Conservation (phyloP, 2,888 invertebrate species). For the Drosophila hamatofila region DNA sequence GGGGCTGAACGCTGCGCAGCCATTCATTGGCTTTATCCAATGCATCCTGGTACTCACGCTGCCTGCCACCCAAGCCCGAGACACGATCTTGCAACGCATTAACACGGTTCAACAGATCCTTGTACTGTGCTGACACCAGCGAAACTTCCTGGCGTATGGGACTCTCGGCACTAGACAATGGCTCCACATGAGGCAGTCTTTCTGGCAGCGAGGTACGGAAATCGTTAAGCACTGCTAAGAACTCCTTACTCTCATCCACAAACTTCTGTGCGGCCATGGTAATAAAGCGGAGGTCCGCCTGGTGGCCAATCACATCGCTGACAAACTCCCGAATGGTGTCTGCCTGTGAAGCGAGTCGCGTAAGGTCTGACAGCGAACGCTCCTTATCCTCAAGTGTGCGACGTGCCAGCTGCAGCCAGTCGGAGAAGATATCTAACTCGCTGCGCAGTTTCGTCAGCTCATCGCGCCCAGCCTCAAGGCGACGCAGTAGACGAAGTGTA, state of each 20-base stretch:
- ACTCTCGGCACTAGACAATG: constrained; percentile 89
- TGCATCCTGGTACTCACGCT: constrained; percentile 92
- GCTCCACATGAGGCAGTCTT: constrained; percentile 92
- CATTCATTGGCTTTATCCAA: constrained; percentile 92
- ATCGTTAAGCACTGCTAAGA: constrained; percentile 92
- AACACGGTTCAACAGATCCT: constrained; percentile 92
- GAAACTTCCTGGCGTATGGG: constrained; percentile 92
- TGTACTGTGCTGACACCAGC: constrained; percentile 91
- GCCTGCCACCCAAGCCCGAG: constrained; percentile 91
- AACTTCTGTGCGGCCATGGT: constrained; percentile 98
- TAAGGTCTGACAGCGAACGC: constrained; percentile 91
- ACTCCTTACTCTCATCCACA: constrained; percentile 97
- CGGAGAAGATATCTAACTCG: constrained; percentile 92
- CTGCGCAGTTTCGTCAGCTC: constrained; percentile 94
- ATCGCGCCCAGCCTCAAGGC: constrained; percentile 92
- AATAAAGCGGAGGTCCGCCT: constrained; percentile 97
- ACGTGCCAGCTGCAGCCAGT: constrained; percentile 93
- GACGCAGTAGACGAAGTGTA: constrained; percentile 91
- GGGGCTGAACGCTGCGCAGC: constrained; percentile 91
- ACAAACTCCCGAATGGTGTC: constrained; percentile 95
- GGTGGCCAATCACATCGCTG: constrained; percentile 97
- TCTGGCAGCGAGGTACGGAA: constrained; percentile 94
- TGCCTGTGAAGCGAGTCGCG: constrained; percentile 89
- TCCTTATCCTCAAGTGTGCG: constrained; percentile 94
- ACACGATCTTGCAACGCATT: constrained; percentile 93